Evolutionary conservation across 1,140 invertebrate species (phyloP), one percentile per base, ranked within the genome.

Genomic region (Ladona fulva): DNA sequence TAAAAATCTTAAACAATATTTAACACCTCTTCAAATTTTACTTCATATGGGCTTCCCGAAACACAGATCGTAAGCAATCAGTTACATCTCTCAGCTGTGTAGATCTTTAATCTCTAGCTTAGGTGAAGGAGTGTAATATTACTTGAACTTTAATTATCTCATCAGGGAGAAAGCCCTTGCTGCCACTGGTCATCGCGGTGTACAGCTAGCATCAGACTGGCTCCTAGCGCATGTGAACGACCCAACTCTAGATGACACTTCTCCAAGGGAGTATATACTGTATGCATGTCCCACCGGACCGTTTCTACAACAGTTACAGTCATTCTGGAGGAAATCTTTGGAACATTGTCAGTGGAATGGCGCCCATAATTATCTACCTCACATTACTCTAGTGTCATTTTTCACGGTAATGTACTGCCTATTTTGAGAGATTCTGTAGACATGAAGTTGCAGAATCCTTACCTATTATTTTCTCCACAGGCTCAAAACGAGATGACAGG

Each of bases 131-230:
- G 29, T 37, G 29, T 8, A 37, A 1, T 5, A 37, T 1, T 5
- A 37, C 29, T 37, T 5, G 8, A 8, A 37, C 1, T 5, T 12
- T 77, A 29, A 78, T 66, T 81, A 78, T 78, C 74, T 81, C 83
- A 84, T 81, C 83, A 96, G 94, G 42, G 91, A 95, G 83, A 96
- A 96, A 85, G 94, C 95, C 24, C 84, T 96, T 78, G 93, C 94
- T 24, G 94, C 94, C n/a, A 96, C 95, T 14, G 95, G 94, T 25
- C 91, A 96, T 83, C 86, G 91, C 42, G 93, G 94, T 77, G 92
- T 95, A 75, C 93, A 95, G 84, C 86, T 96, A 77, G 95, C 95
- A 7, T 93, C 93, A 0, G 94, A 96, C 82, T 96, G 95, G 95
- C 85, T 97, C 0, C 83, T 96, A 76, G 94, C 94, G 14, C 95